Conservation (phyloP, 2,113 vertebrate genomes). For the Peromyscus californicus region DNA sequence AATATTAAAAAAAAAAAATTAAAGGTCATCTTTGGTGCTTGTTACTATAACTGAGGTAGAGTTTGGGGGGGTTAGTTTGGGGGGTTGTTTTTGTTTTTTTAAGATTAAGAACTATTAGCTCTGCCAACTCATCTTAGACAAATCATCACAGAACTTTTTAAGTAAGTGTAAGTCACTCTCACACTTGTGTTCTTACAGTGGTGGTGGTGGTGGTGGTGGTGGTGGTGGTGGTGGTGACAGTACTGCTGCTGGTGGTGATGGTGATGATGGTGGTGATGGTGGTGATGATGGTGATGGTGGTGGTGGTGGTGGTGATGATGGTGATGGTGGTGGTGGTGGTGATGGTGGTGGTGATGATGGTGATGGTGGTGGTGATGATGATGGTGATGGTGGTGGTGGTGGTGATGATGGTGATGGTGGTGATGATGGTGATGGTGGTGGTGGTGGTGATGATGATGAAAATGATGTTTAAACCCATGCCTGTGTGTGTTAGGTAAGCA, state of each 20-base stretch:
- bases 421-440: no score
- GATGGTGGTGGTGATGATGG: no score
- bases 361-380: no score
- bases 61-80: not conserved
- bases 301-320: no score
- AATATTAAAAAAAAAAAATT: not conserved
- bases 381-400: no score
- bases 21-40: not conserved
- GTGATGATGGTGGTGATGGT: accelerated
- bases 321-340: not conserved
- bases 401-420: no score
- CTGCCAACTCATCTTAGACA: not conserved
- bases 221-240: accelerated
- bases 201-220: not conserved
- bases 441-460: not conserved
- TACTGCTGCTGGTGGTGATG: not conserved
- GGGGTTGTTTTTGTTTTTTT: not conserved
- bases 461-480: not conserved
- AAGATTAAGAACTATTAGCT: not conserved
- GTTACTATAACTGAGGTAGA: not conserved
- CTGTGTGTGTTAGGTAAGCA: not conserved
- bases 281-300: no score
- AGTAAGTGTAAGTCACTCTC: not conserved
- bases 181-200: not conserved
- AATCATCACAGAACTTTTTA: constrained; percentile 49